A percentile compares a stretch with the other conserved stretches of the same genome.
Evolutionary conservation across 92 coral and sea anemone species (phyloP).

Genomic region (Parazoanthus swiftii): DNA sequence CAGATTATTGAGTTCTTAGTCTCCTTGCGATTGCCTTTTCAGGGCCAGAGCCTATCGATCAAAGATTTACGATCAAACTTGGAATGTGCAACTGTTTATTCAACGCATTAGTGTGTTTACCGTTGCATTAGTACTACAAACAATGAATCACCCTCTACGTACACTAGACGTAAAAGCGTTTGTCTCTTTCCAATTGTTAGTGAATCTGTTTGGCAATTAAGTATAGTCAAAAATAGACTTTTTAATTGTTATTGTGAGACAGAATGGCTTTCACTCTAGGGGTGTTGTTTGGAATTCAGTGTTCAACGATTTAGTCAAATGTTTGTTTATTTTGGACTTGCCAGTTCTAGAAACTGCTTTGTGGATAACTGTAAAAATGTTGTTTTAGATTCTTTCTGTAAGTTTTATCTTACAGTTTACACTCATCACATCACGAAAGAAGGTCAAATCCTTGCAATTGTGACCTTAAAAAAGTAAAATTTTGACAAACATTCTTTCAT

Average conservation of each 20-base stretch:
- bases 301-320: not conserved
- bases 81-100: constrained; percentile 39
- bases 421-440: not conserved
- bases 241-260: not conserved
- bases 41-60: constrained; percentile 7
- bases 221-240: constrained; percentile 25
- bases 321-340: constrained; percentile 5
- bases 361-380: not conserved
- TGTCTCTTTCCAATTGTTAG: constrained; percentile 7
- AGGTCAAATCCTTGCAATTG: not conserved
- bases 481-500: not conserved
- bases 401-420: not conserved
- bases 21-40: constrained; percentile 3
- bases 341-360: not conserved
- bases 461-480: not conserved
- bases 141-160: constrained; percentile 36
- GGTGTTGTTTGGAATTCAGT: constrained; percentile 35
- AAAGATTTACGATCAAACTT: constrained; percentile 20
- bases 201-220: constrained; percentile 4
- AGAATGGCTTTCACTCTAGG: not conserved
- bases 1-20: constrained; percentile 11
- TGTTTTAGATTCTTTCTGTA: not conserved
- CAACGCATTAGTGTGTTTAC: constrained; percentile 24
- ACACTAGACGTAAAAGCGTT: not conserved
- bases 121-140: constrained; percentile 83